Evolutionary conservation across 35 echinoderm and acorn worm species (phyloP).

Genomic region (Heliocidaris tuberculata): DNA sequence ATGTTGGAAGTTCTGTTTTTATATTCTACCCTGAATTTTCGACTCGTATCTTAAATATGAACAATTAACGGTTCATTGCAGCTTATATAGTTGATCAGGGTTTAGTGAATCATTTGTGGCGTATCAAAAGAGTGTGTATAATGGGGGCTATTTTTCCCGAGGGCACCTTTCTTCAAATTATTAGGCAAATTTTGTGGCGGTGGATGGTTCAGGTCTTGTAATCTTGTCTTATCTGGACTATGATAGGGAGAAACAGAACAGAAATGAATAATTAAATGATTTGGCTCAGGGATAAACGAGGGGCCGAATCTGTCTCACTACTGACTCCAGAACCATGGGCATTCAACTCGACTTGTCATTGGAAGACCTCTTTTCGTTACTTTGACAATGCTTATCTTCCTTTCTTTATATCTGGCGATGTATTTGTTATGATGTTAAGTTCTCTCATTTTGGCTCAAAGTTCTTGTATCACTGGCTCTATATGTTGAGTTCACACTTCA

Average conservation of each 20-base stretch:
- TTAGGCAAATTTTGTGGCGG: background rate
- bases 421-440: too few relatives aligned
- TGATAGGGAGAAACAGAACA: background rate
- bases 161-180: background rate
- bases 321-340: too few relatives aligned
- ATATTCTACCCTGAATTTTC: background rate
- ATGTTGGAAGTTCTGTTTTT: background rate
- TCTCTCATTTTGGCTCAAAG: too few relatives aligned
- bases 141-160: background rate
- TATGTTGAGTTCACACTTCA: too few relatives aligned
- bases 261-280: too few relatives aligned
- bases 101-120: background rate
- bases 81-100: background rate
- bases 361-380: too few relatives aligned
- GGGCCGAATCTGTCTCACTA: too few relatives aligned
- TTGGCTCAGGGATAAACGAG: too few relatives aligned
- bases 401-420: too few relatives aligned
- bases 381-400: too few relatives aligned
- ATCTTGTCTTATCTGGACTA: background rate
- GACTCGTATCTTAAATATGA: background rate
- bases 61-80: background rate
- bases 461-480: too few relatives aligned
- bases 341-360: too few relatives aligned
- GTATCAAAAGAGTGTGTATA: background rate
- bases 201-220: background rate